phyloP scores from a whole-genome alignment of 2,888 invertebrate genomes.

The Cyaniris semiargus region DNA sequence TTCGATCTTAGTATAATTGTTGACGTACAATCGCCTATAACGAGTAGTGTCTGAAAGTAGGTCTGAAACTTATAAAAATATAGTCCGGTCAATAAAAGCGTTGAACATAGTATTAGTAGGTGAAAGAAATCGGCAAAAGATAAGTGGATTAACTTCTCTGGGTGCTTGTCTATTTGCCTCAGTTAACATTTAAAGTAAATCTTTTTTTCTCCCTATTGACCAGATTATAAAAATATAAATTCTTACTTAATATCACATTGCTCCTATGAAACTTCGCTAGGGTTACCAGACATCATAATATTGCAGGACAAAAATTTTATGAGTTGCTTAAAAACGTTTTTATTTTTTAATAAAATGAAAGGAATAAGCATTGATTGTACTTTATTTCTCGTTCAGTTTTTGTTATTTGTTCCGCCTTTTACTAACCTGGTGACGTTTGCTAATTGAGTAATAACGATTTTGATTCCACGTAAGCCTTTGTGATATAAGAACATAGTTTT shows the following conservation, averaged over 20 bases:
- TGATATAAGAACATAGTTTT: neutral
- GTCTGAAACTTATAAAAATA: neutral
- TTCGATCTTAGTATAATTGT: neutral
- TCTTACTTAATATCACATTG: neutral
- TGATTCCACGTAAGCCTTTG: neutral
- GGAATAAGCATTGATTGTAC: neutral
- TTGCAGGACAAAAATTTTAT: neutral
- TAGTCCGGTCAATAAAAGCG: slow-evolving; percentile 2
- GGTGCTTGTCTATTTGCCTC: neutral
- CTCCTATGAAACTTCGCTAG: neutral
- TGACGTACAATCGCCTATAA: neutral
- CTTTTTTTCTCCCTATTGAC: neutral
- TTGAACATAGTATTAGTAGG: neutral
- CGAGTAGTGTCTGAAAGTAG: neutral
- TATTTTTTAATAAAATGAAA: neutral
- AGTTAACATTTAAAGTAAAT: neutral
- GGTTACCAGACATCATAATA: neutral
- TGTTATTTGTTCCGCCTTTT: neutral
- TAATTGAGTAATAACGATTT: neutral
- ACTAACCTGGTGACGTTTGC: neutral
- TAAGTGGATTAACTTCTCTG: neutral
- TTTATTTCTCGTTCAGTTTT: neutral
- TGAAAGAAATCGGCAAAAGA: neutral
- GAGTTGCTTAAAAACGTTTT: neutral
- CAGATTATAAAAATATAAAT: neutral